Evolutionary conservation across 2,888 invertebrate genomes (phyloP).

Genomic region (Drosophila rellima): DNA sequence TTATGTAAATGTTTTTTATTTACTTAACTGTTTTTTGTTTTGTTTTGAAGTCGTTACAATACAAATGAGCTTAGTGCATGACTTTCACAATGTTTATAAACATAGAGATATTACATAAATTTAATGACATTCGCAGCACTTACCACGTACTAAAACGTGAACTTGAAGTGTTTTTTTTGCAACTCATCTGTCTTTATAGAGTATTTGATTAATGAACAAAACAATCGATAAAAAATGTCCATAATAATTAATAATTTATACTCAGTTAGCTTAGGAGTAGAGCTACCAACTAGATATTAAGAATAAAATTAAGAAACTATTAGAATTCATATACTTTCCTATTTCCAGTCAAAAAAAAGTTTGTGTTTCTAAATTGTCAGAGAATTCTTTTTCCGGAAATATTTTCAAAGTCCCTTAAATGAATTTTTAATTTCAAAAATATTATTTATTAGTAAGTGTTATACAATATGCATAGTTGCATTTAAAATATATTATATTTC

Average conservation of each 20-base stretch:
- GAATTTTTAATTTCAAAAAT: neutral
- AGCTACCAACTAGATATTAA: too few relatives aligned
- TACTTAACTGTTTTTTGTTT: constrained; percentile 19
- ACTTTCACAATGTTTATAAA: constrained; percentile 22
- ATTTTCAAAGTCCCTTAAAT: neutral
- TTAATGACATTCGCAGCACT: neutral
- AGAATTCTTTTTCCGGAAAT: neutral
- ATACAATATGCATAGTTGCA: too few relatives aligned
- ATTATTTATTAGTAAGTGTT: neutral
- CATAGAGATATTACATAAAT: constrained; percentile 5
- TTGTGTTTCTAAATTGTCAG: neutral
- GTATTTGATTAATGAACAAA: neutral
- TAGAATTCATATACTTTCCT: too few relatives aligned
- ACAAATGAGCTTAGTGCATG: constrained; percentile 28
- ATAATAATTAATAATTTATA: too few relatives aligned
- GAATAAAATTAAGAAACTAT: too few relatives aligned
- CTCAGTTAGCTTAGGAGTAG: neutral
- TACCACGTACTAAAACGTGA: constrained; percentile 20
- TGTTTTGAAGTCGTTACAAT: constrained; percentile 13
- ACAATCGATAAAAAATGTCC: too few relatives aligned
- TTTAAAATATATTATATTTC: too few relatives aligned
- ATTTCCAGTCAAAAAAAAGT: neutral
- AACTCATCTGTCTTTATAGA: constrained; percentile 28
- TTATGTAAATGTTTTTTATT: constrained; percentile 5
- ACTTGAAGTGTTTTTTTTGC: constrained; percentile 35